Conservation (phyloP, 2,113 vertebrate genomes). For the Lampris megalopsis region DNA sequence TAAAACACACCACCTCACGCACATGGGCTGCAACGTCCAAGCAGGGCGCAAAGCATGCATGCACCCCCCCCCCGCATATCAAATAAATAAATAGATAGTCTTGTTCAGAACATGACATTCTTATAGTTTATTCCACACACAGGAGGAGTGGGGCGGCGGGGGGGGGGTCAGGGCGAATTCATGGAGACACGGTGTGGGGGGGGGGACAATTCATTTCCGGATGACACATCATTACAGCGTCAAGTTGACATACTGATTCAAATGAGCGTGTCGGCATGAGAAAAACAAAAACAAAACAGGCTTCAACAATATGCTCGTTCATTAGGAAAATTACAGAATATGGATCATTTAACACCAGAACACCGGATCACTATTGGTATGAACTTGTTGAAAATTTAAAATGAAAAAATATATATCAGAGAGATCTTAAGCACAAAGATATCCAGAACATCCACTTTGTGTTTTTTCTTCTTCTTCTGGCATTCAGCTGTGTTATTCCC, state of each 20-base stretch:
- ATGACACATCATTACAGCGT: slow-evolving; percentile 54
- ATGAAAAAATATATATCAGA: slow-evolving; percentile 32
- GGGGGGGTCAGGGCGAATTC: slow-evolving; percentile 20
- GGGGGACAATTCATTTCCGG: slow-evolving; percentile 34
- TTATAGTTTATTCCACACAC: slow-evolving; percentile 57
- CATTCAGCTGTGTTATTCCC: not conserved
- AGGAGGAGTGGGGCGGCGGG: slow-evolving; percentile 16
- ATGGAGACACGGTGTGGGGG: slow-evolving; percentile 3
- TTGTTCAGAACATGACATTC: slow-evolving; percentile 48
- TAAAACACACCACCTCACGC: slow-evolving; percentile 42
- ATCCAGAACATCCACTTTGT: slow-evolving; percentile 28
- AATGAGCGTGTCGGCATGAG: slow-evolving; percentile 42
- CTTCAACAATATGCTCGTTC: slow-evolving; percentile 25
- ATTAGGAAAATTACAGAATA: slow-evolving; percentile 35
- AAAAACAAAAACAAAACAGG: slow-evolving; percentile 28
- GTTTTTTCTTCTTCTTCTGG: not conserved
- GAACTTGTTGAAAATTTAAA: slow-evolving; percentile 24
- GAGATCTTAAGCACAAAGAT: slow-evolving; percentile 40
- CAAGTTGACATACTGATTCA: slow-evolving; percentile 37
- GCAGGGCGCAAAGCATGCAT: too few relatives aligned
- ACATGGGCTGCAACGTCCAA: too few relatives aligned
- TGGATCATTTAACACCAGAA: slow-evolving; percentile 51
- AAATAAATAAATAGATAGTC: not conserved
- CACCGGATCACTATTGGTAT: slow-evolving; percentile 53
- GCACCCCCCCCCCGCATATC: too few relatives aligned